Conservation (phyloP, 1,140 invertebrate genomes). For the Penaeus indicus region DNA sequence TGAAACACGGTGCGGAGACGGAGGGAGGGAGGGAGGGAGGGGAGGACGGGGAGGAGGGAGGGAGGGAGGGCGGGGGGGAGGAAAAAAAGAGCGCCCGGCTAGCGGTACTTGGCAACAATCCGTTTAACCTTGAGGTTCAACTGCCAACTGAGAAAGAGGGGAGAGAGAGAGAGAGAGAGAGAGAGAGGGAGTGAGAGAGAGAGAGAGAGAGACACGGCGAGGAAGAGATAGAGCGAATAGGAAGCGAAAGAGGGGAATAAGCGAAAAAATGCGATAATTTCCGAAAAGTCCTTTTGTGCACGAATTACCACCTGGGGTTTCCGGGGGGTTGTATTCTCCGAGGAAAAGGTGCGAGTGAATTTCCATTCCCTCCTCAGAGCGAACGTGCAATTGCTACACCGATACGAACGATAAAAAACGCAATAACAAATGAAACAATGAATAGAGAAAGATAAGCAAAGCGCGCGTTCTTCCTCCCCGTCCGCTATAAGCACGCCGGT, state of each 20-base stretch:
- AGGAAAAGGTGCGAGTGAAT: too few relatives aligned
- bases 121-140: constrained; percentile 61
- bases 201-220: not conserved
- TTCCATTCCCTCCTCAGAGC: too few relatives aligned
- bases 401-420: not conserved
- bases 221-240: constrained; percentile 26
- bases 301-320: not conserved
- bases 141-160: constrained; percentile 55
- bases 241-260: constrained; percentile 58
- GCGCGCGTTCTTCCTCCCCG: constrained; percentile 43
- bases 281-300: not conserved
- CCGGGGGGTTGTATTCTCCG: too few relatives aligned
- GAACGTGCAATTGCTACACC: not conserved
- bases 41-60: not conserved
- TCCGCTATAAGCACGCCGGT: constrained; percentile 52
- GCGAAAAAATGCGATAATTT: constrained; percentile 48
- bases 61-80: not conserved
- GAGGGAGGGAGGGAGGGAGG: not conserved
- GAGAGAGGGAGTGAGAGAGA: constrained; percentile 8
- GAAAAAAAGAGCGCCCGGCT: not conserved
- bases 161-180: constrained; percentile 12
- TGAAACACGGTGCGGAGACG: not conserved
- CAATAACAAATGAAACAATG: constrained; percentile 4
- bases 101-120: constrained; percentile 46
- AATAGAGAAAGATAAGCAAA: constrained; percentile 39